Evolutionary conservation across 2,888 invertebrate species (phyloP).

Genomic region (Lordiphosa fenestrarum): DNA sequence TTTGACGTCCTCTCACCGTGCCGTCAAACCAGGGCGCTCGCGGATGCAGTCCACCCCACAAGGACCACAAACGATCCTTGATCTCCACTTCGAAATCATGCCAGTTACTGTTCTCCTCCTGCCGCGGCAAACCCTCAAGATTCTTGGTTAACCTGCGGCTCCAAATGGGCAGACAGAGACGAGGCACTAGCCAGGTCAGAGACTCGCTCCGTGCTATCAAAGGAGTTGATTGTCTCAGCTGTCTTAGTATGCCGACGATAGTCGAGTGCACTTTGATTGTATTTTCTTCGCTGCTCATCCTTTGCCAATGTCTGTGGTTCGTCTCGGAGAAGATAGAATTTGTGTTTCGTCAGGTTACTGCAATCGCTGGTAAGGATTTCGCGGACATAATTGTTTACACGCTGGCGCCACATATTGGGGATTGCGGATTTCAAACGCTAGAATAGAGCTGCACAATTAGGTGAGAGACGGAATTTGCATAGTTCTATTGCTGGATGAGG

Average conservation of each 20-base stretch:
- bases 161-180: slow-evolving; percentile 66
- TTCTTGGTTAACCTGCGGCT: slow-evolving; percentile 64
- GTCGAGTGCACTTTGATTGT: slow-evolving; percentile 7
- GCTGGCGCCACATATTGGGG: slow-evolving; percentile 2
- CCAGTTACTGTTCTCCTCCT: slow-evolving; percentile 79
- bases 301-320: neutral
- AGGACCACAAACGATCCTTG: slow-evolving; percentile 84
- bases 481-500: too few species aligned
- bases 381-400: slow-evolving; percentile 4
- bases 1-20: slow-evolving; percentile 83
- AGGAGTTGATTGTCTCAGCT: slow-evolving; percentile 11
- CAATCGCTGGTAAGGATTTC: slow-evolving; percentile 1
- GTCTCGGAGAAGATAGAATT: neutral
- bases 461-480: too few species aligned
- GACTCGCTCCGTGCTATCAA: slow-evolving; percentile 45
- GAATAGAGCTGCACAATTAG: too few species aligned
- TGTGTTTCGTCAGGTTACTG: neutral
- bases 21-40: slow-evolving; percentile 82
- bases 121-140: slow-evolving; percentile 46
- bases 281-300: slow-evolving; percentile 9
- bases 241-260: slow-evolving; percentile 41
- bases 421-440: too few species aligned
- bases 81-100: slow-evolving; percentile 84
- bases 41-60: slow-evolving; percentile 85
- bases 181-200: slow-evolving; percentile 62